Percentiles rank a stretch among this genome's conserved stretches.
phyloP scores from a whole-genome alignment of 2,113 vertebrate genomes.

The Aegotheles bennettii region DNA sequence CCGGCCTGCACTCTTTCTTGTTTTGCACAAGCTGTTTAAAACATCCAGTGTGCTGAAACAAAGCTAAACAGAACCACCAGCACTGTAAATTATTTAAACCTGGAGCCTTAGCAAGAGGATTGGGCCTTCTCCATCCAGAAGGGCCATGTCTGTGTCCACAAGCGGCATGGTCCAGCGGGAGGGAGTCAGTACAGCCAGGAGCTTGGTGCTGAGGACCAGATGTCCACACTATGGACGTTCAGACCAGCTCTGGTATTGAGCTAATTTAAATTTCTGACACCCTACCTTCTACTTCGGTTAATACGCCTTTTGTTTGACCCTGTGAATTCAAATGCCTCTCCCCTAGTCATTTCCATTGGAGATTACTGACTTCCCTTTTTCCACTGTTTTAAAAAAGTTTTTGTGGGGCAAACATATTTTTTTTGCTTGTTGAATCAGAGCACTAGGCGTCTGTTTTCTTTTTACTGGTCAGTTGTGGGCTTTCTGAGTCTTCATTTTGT shows the following conservation, averaged over 20 bases:
- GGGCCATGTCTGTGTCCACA: accelerated
- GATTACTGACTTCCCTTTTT: not conserved
- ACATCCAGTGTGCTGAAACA: not conserved
- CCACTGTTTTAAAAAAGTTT: not conserved
- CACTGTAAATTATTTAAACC: not conserved
- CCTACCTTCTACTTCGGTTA: not conserved
- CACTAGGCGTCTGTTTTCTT: not conserved
- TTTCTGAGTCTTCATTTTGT: not conserved
- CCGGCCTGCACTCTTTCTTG: not conserved
- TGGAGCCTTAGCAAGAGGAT: not conserved
- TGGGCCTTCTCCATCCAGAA: not conserved
- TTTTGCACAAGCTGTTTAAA: not conserved
- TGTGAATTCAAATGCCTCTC: not conserved
- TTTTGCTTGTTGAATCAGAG: not conserved
- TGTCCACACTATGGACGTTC: accelerated
- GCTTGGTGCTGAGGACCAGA: not conserved
- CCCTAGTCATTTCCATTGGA: not conserved
- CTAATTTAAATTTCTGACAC: not conserved
- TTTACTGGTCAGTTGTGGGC: not conserved
- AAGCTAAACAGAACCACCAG: not conserved
- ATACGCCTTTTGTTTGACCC: not conserved
- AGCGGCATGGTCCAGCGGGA: not conserved
- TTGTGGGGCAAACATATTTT: not conserved
- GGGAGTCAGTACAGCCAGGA: accelerated
- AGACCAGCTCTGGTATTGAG: not conserved